These are phyloP conservation scores for Forficula auricularia DNA, from an alignment of 1,140 invertebrate species.

Conservation along the genomic window DNA sequence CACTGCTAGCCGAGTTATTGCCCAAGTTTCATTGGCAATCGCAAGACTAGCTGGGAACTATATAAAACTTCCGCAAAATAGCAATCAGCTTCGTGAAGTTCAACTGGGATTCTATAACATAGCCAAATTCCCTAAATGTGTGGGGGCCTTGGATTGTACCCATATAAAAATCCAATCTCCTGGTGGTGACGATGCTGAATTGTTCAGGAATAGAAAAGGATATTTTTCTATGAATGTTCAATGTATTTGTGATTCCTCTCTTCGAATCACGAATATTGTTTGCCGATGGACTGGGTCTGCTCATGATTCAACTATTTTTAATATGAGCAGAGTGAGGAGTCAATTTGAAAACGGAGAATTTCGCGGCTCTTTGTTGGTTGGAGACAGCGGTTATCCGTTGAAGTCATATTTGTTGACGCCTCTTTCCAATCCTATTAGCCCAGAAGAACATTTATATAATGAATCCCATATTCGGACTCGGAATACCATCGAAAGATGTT, in stretches of 20 bases:
- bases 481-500: conserved; percentile 23
- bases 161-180: too few species aligned
- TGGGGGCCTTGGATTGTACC: too few species aligned
- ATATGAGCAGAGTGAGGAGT: conserved; percentile 9
- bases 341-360: conserved; percentile 13
- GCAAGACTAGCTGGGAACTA: too few species aligned
- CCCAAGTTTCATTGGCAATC: too few species aligned
- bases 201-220: conserved; percentile 25
- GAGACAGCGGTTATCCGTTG: conserved; percentile 17
- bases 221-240: conserved; percentile 28
- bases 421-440: not conserved
- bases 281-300: conserved; percentile 22
- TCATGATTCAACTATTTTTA: conserved; percentile 24
- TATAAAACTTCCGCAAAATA: too few species aligned
- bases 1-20: too few species aligned
- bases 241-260: conserved; percentile 21
- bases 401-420: conserved; percentile 8
- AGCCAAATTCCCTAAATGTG: too few species aligned
- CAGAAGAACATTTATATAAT: conserved; percentile 13
- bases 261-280: conserved; percentile 23
- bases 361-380: conserved; percentile 17
- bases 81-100: too few species aligned
- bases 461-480: conserved; percentile 20
- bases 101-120: too few species aligned
- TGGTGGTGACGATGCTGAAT: conserved; percentile 19